phyloP scores from a whole-genome alignment of 2,113 vertebrate genomes.

The Urocynchramus pylzowi region DNA sequence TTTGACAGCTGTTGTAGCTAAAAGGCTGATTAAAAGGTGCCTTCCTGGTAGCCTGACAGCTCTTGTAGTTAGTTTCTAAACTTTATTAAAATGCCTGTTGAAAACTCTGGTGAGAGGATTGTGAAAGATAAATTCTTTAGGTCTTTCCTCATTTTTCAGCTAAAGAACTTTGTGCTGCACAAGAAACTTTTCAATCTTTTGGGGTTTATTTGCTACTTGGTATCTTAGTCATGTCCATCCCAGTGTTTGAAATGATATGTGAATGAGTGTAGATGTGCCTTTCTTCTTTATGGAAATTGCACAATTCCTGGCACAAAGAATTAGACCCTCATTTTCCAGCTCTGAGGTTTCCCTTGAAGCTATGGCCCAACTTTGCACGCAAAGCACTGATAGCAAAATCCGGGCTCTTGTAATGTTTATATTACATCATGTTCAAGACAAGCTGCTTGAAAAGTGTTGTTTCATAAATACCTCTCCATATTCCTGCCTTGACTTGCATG shows the following conservation, averaged over 20 bases:
- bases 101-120: background rate
- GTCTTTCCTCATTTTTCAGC: background rate
- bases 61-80: background rate
- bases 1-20: background rate
- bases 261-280: background rate
- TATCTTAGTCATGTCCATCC: background rate
- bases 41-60: background rate
- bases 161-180: background rate
- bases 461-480: conserved; percentile 4
- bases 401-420: background rate
- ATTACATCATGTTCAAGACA: background rate
- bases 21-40: background rate
- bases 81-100: background rate
- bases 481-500: conserved; percentile 9
- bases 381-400: background rate
- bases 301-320: background rate
- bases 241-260: background rate
- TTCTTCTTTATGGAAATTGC: background rate
- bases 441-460: background rate
- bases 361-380: background rate
- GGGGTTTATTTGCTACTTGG: background rate
- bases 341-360: background rate
- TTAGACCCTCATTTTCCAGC: background rate
- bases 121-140: background rate
- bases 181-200: background rate